These are phyloP conservation scores for Myotis myotis DNA, from an alignment of 2,797 vertebrate species.

Conservation along the genomic window DNA sequence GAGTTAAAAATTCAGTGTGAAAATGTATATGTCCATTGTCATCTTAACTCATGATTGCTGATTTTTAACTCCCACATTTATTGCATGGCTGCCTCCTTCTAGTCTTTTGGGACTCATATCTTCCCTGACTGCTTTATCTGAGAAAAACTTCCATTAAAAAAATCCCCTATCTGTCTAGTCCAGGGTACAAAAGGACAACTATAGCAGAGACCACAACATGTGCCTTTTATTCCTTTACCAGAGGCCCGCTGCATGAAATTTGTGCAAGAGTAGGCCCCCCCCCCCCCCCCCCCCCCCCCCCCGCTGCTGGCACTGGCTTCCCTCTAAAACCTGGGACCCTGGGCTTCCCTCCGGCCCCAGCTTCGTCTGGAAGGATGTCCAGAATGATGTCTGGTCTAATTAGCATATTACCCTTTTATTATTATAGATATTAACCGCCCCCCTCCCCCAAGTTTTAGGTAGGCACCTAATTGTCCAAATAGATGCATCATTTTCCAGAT, in stretches of 20 bases:
- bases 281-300: no score
- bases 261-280: no score
- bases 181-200: not conserved
- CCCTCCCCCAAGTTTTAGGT: not conserved
- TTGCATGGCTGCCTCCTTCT: not conserved
- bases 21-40: not conserved
- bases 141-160: not conserved
- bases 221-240: not conserved
- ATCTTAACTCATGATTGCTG: not conserved
- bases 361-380: no score
- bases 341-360: no score
- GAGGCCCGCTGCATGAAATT: no score
- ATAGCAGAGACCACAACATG: not conserved
- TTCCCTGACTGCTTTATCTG: not conserved
- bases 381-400: no score
- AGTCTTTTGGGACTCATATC: not conserved
- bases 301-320: no score
- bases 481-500: not conserved
- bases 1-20: conserved; percentile 24
- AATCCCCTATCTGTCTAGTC: not conserved
- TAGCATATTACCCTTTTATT: no score
- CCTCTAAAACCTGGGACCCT: no score
- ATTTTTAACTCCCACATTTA: not conserved
- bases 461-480: not conserved
- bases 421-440: not conserved